Evolutionary conservation across 2,797 vertebrate species (phyloP).

Genomic region (Parauchenoglanis ngamensis): DNA sequence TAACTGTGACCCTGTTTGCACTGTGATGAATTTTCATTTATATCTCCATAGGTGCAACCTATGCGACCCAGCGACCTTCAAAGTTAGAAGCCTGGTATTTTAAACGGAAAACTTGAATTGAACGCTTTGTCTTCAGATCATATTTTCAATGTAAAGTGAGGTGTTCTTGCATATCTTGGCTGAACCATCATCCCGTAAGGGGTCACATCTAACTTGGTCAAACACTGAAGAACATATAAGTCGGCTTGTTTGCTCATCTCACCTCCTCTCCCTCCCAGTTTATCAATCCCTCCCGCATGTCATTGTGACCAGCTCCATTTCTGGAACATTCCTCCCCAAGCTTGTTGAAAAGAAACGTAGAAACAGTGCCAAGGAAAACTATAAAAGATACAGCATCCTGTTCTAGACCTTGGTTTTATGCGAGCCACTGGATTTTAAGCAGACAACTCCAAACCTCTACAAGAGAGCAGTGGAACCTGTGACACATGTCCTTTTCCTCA

Average conservation of each 20-base stretch:
- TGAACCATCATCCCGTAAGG: not conserved
- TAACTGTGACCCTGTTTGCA: slow-evolving; percentile 2
- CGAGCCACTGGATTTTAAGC: not conserved
- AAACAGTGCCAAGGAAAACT: slow-evolving; percentile 43
- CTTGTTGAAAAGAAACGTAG: slow-evolving; percentile 13
- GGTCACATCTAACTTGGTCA: not conserved
- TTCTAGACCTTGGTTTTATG: slow-evolving; percentile 5
- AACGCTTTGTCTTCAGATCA: not conserved
- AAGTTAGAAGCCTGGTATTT: not conserved
- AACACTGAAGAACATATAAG: not conserved
- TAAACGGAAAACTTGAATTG: not conserved
- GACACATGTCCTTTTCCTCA: not conserved
- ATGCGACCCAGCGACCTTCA: not conserved
- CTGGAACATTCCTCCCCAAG: slow-evolving; percentile 33
- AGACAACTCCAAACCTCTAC: not conserved
- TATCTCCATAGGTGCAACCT: not conserved
- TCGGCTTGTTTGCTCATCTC: not conserved
- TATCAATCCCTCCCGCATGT: slow-evolving; percentile 16
- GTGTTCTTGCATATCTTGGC: not conserved
- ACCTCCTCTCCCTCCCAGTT: not conserved
- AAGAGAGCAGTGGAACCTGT: not conserved
- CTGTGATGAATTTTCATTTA: not conserved
- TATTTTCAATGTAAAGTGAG: not conserved
- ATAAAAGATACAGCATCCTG: slow-evolving; percentile 2
- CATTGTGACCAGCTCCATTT: slow-evolving; percentile 41